Percentiles rank a stretch among this genome's conserved stretches.
These are phyloP conservation scores for Erythrocercus mccallii DNA, from an alignment of 2,113 vertebrate genomes.

Conservation along the genomic window DNA sequence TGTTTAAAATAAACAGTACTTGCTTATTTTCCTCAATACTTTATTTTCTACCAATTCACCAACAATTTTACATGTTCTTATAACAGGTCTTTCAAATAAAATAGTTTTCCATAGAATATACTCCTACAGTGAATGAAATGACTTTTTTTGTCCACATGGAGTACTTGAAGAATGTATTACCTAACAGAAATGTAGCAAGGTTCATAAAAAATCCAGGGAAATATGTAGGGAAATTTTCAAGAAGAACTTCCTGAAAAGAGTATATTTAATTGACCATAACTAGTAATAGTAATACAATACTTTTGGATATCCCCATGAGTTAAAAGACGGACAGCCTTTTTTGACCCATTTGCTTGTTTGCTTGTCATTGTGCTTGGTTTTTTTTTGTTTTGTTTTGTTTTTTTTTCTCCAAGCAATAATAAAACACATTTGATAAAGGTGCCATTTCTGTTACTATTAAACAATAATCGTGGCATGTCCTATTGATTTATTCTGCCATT, in stretches of 20 bases:
- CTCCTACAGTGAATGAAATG: not conserved
- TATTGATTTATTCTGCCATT: not conserved
- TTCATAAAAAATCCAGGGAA: not conserved
- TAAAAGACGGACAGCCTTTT: not conserved
- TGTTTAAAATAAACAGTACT: not conserved
- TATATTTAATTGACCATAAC: not conserved
- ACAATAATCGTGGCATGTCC: not conserved
- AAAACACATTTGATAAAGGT: not conserved
- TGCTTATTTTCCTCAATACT: not conserved
- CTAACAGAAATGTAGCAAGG: not conserved
- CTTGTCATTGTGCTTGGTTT: not conserved
- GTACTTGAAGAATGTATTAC: not conserved
- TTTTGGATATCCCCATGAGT: not conserved
- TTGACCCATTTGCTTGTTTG: fast-evolving
- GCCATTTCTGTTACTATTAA: not conserved
- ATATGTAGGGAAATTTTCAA: not conserved
- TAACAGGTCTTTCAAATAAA: not conserved
- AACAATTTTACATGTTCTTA: not conserved
- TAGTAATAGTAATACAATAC: not conserved
- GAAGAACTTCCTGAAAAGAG: not conserved
- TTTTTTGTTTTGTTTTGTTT: no score
- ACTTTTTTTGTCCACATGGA: not conserved
- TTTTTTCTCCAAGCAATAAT: not conserved
- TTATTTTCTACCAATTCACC: not conserved
- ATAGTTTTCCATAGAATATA: not conserved